Percentiles rank a stretch among this genome's conserved stretches.
phyloP scores from a whole-genome alignment of 2,888 invertebrate genomes.

The Spilarctia lutea region DNA sequence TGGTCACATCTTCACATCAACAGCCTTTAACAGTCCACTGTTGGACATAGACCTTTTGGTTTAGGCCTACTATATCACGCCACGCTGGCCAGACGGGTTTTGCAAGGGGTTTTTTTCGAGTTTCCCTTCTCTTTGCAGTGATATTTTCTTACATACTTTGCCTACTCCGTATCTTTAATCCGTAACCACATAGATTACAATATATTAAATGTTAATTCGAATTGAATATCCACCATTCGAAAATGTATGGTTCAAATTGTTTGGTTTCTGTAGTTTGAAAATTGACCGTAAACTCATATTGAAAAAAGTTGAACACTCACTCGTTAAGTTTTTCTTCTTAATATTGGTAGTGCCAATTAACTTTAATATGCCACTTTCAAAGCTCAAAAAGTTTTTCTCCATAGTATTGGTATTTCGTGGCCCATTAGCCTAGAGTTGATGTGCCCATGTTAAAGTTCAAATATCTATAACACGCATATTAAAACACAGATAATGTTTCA shows the following conservation, averaged over 20 bases:
- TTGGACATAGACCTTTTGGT: too few relatives aligned
- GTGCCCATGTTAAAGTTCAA: background rate
- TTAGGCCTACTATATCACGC: too few relatives aligned
- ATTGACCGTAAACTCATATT: background rate
- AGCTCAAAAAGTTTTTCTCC: background rate
- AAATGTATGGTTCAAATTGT: background rate
- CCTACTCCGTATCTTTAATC: too few relatives aligned
- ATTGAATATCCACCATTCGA: background rate
- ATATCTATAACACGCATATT: background rate
- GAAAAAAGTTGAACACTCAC: background rate
- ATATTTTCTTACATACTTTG: too few relatives aligned
- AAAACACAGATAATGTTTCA: background rate
- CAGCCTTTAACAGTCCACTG: too few relatives aligned
- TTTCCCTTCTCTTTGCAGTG: too few relatives aligned
- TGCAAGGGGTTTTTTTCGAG: too few relatives aligned
- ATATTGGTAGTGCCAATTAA: background rate
- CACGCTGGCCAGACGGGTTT: too few relatives aligned
- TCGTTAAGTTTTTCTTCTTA: background rate
- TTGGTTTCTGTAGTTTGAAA: background rate
- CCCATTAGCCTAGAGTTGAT: too few relatives aligned
- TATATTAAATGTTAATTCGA: background rate
- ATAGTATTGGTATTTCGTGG: background rate
- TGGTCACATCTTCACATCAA: background rate
- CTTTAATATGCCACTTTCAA: background rate
- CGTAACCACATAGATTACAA: too few relatives aligned